Conservation (phyloP, 2,888 invertebrate species). For the Dastarcus helophoroides region DNA sequence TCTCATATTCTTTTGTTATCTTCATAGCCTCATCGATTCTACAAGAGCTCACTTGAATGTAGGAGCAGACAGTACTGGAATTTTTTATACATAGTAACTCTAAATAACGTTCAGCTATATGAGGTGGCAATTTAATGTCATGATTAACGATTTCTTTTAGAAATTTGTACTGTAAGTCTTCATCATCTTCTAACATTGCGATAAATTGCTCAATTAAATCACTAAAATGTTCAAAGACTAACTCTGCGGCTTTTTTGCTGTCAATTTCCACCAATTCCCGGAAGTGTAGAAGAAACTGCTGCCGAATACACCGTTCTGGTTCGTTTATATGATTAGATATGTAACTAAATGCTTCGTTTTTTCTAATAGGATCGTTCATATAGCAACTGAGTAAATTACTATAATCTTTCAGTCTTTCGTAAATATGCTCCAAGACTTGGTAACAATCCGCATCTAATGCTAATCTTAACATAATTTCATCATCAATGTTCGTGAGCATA, state of each 20-base stretch:
- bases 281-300: constrained; percentile 38
- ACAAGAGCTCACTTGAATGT: constrained; percentile 44
- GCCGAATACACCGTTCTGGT: constrained; percentile 35
- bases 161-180: constrained; percentile 42
- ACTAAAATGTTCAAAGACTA: constrained; percentile 47
- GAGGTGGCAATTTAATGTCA: constrained; percentile 34
- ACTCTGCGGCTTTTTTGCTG: constrained; percentile 48
- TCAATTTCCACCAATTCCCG: constrained; percentile 48
- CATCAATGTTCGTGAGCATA: constrained; percentile 46
- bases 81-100: constrained; percentile 50
- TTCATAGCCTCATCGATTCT: constrained; percentile 51
- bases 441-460: constrained; percentile 58
- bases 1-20: constrained; percentile 50
- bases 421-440: constrained; percentile 57
- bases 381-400: constrained; percentile 57
- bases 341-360: constrained; percentile 49
- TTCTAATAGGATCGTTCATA: constrained; percentile 48
- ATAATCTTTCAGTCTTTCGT: constrained; percentile 48
- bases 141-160: constrained; percentile 42
- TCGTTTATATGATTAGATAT: constrained; percentile 38
- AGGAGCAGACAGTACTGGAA: constrained; percentile 42
- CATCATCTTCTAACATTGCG: constrained; percentile 35
- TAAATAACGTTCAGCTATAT: constrained; percentile 48
- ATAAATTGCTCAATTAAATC: constrained; percentile 36
- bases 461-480: constrained; percentile 45